Evolutionary conservation across 2,113 vertebrate genomes (phyloP), one percentile per base, ranked within the genome.

Genomic region (Solea solea): DNA sequence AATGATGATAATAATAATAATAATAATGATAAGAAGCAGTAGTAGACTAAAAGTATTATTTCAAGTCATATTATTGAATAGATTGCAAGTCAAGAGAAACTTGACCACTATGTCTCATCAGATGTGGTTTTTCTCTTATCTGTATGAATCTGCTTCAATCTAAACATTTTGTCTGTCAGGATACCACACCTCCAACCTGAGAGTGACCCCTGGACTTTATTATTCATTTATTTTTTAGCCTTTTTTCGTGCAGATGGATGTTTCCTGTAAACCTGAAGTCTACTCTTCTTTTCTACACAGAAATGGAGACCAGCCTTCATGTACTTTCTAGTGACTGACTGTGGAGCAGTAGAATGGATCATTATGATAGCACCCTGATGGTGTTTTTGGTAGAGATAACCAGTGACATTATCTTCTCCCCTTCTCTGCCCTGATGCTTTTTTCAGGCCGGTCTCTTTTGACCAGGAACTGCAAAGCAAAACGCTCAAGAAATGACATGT

Each of bases 341-440:
- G 66, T 67, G 12, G 3, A 40, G 80, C 39, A 65, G 85, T 3
- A 45, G 55, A 92, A 89, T 90, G 86, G 93, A 93, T 89, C 82
- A 93, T 91, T 91, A 89, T 91, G 91, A 93, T 93, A 86, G 76
- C 87, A 88, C 88, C 89, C 84, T 92, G 85, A 91, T 91, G 90
- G 89, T 93, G 86, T 72, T 86, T 81, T 74, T 79, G 82, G 93
- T 71, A 74, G 91, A 82, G 84, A 65, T 86, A 83, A 80, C 89
- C 91, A 81, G 85, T 82, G 93, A 94, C 93, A 89, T 92, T 84
- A 78, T 83, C 87, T 89, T 91, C 77, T 85, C 74, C 70, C 59
- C 76, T 72, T 88, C 82, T 82, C 82, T 50, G 82, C 83, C 82
- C 86, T 81, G 72, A 90, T 84, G 90, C 71, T 88, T 74, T 3